Percentiles rank a stretch among this genome's conserved stretches.
Evolutionary conservation across 1,140 invertebrate species (phyloP).

Genomic region (Charaxes varanes): DNA sequence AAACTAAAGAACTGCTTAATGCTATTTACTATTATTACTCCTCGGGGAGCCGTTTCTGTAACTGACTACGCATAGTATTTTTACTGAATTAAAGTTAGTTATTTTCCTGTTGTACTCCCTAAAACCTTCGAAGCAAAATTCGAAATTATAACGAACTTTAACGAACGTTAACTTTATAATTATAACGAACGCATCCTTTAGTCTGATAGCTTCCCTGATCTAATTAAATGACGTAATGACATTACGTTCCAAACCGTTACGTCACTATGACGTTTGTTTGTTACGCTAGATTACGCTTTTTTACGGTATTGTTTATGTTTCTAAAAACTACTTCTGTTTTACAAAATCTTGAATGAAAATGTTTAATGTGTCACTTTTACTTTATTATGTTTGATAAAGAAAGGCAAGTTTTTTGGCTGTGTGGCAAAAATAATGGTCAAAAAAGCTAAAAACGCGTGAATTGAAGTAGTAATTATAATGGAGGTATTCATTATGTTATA

Average conservation of each 20-base stretch:
- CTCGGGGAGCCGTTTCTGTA: constrained; percentile 4
- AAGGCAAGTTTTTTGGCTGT: background rate
- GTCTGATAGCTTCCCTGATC: background rate
- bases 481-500: no score
- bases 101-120: no score
- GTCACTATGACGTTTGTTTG: constrained; percentile 13
- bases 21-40: constrained; percentile 1
- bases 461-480: no score
- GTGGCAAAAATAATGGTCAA: no score
- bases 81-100: no score
- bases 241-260: constrained; percentile 8
- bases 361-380: background rate
- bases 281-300: background rate
- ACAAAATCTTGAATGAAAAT: constrained; percentile 1
- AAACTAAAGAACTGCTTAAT: no score
- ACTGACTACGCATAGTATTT: background rate
- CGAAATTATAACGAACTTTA: no score
- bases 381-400: background rate
- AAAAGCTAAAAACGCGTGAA: no score
- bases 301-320: background rate
- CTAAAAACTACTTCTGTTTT: no score
- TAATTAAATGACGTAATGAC: background rate
- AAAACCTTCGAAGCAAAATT: no score
- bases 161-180: no score
- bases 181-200: constrained; percentile 3